phyloP scores from a whole-genome alignment of 92 coral and sea anemone genomes.

The Ricordea florida region DNA sequence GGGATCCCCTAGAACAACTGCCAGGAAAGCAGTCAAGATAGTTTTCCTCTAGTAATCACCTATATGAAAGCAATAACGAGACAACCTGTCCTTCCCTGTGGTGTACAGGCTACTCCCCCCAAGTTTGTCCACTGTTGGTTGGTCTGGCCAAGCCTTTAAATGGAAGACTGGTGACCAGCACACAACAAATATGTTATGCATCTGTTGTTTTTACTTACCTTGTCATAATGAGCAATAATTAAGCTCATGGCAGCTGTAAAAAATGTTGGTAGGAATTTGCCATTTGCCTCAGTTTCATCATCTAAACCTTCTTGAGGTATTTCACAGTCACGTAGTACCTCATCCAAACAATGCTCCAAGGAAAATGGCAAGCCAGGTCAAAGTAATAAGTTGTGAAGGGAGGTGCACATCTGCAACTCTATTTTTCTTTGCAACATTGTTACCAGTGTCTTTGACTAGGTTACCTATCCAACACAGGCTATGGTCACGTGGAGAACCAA shows the following conservation, averaged over 20 bases:
- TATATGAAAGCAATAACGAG: no score
- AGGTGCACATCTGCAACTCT: not conserved
- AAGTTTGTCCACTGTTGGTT: no score
- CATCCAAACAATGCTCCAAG: not conserved
- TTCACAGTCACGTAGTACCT: not conserved
- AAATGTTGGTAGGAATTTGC: constrained; percentile 40
- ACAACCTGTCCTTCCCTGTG: no score
- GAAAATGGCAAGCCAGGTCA: constrained; percentile 36
- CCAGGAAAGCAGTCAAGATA: not conserved
- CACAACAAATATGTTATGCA: not conserved
- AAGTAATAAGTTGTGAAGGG: constrained; percentile 25
- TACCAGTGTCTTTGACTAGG: constrained; percentile 39
- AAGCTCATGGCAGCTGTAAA: constrained; percentile 23
- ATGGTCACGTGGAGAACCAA: not conserved
- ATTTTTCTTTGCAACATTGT: constrained; percentile 26
- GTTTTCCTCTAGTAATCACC: not conserved
- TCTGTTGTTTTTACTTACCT: constrained; percentile 26
- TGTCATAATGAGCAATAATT: constrained; percentile 62
- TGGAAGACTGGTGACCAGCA: not conserved
- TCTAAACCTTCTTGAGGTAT: not conserved
- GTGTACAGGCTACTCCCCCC: no score
- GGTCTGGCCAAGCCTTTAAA: no score
- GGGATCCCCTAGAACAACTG: not conserved
- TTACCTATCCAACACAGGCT: constrained; percentile 55
- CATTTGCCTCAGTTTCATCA: not conserved